Evolutionary conservation across 1,140 invertebrate species (phyloP), one percentile per base, ranked within the genome.

Genomic region (Philotrypesis tridentata): DNA sequence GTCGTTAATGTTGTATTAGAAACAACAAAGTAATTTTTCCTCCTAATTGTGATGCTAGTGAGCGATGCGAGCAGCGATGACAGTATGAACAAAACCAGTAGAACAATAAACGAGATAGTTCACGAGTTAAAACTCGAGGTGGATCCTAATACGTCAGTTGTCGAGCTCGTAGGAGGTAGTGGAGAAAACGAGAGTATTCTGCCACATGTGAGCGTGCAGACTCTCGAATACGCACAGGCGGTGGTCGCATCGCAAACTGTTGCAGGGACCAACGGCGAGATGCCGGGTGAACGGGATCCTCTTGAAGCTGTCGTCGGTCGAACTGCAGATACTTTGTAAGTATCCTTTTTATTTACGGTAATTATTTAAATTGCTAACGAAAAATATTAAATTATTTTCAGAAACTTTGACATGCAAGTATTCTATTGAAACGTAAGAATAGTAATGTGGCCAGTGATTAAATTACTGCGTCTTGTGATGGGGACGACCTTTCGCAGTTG

Each of bases 81-180:
- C 9, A 85, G 84, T 0, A 79, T 80, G 0, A 85, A 88, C 2
- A 89, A 85, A 70, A 61, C 68, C 11, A 60, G 84, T 78, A 88
- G 87, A 79, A 89, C 87, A 0, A 91, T 92, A 21, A 90, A 90
- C 8, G 88, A 91, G 84, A 83, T 92, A 2, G 90, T 92, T 0
- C 87, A 90, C 7, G 90, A 92, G 60, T 29, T 91, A 0, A 92
- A 92, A 65, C 63, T 91, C 0, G 90, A 92, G 33, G 88, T 90
- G 1, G 90, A 91, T 31, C 88, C 89, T 0, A 88, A 88, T 7
- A 84, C 88, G 2, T 79, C 87, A 0, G 89, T 90, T 11, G 73
- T 80, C 7, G 89, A 91, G 40, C 89, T 91, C 4, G 87, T 88
- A 0, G 84, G 85, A 0, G 87, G 90, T 40, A 90, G 84, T 0